Evolutionary conservation across 2,888 invertebrate genomes (phyloP).

Genomic region (Calephelis perditalis): DNA sequence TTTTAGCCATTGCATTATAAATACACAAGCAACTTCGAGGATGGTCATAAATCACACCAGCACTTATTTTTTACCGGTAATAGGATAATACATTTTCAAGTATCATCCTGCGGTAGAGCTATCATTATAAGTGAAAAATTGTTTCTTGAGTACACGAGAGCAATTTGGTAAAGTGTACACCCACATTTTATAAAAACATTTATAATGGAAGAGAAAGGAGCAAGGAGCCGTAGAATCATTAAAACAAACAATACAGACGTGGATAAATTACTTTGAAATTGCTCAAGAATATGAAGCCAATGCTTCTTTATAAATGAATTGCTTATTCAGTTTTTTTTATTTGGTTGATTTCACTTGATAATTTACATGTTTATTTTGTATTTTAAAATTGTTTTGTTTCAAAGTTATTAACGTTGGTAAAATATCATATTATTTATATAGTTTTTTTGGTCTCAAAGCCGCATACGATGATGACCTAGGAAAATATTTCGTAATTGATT

Average conservation of each 20-base stretch:
- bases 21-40: constrained; percentile 13
- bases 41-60: constrained; percentile 13
- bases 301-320: not conserved
- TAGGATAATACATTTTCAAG: constrained; percentile 25
- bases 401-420: too few species aligned
- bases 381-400: too few species aligned
- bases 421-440: too few species aligned
- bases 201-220: constrained; percentile 3
- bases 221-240: constrained; percentile 1
- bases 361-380: too few species aligned
- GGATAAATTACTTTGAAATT: not conserved
- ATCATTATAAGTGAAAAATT: constrained; percentile 32
- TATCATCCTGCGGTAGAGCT: constrained; percentile 27
- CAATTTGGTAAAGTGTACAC: constrained; percentile 32
- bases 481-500: too few species aligned
- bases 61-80: constrained; percentile 14
- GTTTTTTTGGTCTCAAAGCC: too few species aligned
- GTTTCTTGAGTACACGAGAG: constrained; percentile 24
- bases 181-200: constrained; percentile 13
- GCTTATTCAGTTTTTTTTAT: too few species aligned
- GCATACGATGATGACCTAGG: too few species aligned
- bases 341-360: too few species aligned
- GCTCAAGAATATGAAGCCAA: not conserved
- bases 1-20: constrained; percentile 20
- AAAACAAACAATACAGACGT: not conserved